phyloP scores from a whole-genome alignment of 2,888 invertebrate genomes.

The Pyrrhosoma nymphula region DNA sequence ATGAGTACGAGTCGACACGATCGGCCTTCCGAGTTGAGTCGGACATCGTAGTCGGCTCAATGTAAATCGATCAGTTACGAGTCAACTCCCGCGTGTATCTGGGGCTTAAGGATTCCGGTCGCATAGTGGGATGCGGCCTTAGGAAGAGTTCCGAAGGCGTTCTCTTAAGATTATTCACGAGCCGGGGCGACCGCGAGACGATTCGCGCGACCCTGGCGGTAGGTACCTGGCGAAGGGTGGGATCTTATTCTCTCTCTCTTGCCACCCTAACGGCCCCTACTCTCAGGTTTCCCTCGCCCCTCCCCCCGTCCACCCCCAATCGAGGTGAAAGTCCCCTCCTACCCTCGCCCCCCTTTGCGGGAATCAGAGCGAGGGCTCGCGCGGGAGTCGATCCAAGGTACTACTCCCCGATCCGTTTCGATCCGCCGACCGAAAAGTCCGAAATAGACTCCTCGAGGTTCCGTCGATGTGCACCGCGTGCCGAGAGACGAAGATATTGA shows the following conservation, averaged over 20 bases:
- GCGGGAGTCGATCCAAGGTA: neutral
- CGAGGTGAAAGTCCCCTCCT: neutral
- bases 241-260: neutral
- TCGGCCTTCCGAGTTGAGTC: too few relatives aligned
- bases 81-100: too few relatives aligned
- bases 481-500: neutral
- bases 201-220: neutral
- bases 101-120: neutral
- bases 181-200: neutral
- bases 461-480: neutral
- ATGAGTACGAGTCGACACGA: too few relatives aligned
- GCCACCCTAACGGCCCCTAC: neutral
- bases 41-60: too few relatives aligned
- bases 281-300: neutral
- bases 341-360: neutral
- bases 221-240: neutral
- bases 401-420: neutral
- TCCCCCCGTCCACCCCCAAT: neutral
- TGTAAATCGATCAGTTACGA: too few relatives aligned
- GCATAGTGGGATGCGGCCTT: neutral
- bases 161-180: neutral
- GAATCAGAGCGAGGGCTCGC: constrained; percentile 6
- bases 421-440: neutral
- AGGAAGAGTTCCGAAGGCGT: neutral
- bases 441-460: neutral